These are phyloP conservation scores for Athene noctua DNA, from an alignment of 2,113 vertebrate species.

Conservation along the genomic window DNA sequence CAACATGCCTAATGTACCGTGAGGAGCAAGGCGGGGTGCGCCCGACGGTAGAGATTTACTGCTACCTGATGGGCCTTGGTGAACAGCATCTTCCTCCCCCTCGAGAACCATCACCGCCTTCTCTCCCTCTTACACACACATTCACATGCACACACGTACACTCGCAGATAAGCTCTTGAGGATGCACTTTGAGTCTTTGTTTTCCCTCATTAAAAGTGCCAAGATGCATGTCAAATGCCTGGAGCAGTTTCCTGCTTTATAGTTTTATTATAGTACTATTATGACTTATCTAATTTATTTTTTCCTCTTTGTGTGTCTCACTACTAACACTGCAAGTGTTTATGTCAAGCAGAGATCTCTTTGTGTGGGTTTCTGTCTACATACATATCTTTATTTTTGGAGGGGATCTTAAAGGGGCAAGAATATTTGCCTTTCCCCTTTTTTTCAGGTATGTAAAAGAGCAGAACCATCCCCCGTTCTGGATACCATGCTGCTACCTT, in stretches of 20 bases:
- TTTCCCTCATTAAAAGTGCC: conserved; percentile 66
- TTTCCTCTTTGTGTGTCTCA: conserved; percentile 10
- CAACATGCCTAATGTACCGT: conserved; percentile 66
- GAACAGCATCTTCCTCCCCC: background rate
- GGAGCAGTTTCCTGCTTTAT: conserved; percentile 60
- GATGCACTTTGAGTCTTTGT: conserved; percentile 25
- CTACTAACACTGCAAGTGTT: background rate
- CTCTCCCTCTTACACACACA: background rate
- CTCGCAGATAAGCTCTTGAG: background rate
- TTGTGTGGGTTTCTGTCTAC: background rate
- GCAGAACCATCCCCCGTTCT: background rate
- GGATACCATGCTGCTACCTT: background rate
- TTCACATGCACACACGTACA: background rate
- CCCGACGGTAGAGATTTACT: conserved; percentile 53
- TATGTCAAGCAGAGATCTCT: background rate
- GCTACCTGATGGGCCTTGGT: conserved; percentile 40
- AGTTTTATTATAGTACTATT: conserved; percentile 61
- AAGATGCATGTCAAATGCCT: conserved; percentile 66
- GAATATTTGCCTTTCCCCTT: background rate
- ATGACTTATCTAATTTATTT: conserved; percentile 66
- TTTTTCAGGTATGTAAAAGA: background rate
- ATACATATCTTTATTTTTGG: background rate
- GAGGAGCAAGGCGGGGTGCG: conserved; percentile 36
- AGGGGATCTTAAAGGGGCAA: background rate
- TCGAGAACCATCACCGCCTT: background rate